Percentiles rank a stretch among this genome's conserved stretches.
These are phyloP conservation scores for Carassius auratus DNA, from an alignment of 2,113 vertebrate genomes.

Conservation along the genomic window DNA sequence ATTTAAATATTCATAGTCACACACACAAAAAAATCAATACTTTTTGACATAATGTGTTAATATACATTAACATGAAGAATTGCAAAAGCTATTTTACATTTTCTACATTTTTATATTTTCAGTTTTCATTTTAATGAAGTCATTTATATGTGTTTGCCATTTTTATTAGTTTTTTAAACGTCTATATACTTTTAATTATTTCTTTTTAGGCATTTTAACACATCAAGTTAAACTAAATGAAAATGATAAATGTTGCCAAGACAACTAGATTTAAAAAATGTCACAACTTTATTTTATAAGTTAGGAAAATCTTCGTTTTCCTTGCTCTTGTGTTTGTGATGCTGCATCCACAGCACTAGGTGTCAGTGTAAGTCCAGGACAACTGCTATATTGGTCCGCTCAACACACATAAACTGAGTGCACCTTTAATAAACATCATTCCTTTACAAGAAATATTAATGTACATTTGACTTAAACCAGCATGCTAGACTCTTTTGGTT, in stretches of 20 bases:
- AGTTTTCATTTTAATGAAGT: background rate
- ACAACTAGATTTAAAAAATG: background rate
- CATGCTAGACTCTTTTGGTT: constrained; percentile 26
- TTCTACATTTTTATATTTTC: background rate
- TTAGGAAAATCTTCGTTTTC: background rate
- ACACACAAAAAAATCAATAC: background rate
- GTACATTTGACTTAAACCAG: background rate
- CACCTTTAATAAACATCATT: background rate
- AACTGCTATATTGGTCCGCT: background rate
- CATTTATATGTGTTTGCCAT: background rate
- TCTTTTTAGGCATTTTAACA: background rate
- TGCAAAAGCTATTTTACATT: background rate
- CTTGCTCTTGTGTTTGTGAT: background rate
- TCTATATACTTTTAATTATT: background rate
- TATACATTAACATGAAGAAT: background rate
- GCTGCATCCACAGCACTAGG: background rate
- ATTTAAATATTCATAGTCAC: background rate
- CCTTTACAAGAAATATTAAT: background rate
- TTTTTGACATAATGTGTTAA: background rate
- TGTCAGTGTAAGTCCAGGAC: background rate
- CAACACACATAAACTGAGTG: background rate
- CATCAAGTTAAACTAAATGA: background rate
- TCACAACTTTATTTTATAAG: no score
- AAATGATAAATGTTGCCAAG: background rate
- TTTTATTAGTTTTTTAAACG: background rate